A percentile compares a stretch with the other conserved stretches of the same genome.
phyloP scores from a whole-genome alignment of 2,888 invertebrate species.

The Endomychus coccineus region DNA sequence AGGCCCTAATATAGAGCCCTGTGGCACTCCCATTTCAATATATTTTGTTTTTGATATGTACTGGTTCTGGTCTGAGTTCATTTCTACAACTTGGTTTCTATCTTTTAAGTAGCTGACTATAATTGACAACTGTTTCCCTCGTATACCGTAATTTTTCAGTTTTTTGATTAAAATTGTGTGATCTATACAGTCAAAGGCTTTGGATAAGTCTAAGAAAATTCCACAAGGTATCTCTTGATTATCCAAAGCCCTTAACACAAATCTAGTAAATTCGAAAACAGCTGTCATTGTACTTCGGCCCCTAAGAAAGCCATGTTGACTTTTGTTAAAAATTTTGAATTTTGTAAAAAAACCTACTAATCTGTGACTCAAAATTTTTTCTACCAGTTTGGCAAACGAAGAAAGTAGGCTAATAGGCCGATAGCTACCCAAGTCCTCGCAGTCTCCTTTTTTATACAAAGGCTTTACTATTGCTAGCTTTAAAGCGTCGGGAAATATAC shows the following conservation, averaged over 20 bases:
- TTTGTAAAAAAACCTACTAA: conserved; percentile 1
- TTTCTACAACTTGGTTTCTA: conserved; percentile 1
- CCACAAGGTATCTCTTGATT: too few relatives aligned
- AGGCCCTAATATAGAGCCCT: conserved; percentile 4
- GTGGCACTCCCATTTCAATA: conserved; percentile 1
- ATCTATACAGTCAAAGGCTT: conserved; percentile 3
- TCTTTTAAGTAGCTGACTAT: not conserved
- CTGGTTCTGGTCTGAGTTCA: not conserved
- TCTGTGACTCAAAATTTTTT: not conserved
- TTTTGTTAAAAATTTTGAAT: not conserved
- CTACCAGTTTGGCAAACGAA: conserved; percentile 12
- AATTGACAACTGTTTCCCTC: not conserved
- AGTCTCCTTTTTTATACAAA: conserved; percentile 15
- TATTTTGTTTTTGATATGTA: too few relatives aligned
- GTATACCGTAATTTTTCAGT: not conserved
- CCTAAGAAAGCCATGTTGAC: conserved; percentile 1
- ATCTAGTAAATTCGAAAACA: not conserved
- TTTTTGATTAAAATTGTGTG: not conserved
- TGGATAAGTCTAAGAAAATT: not conserved
- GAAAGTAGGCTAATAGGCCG: conserved; percentile 15
- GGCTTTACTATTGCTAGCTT: conserved; percentile 16
- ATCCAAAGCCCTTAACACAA: too few relatives aligned
- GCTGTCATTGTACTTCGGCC: not conserved
- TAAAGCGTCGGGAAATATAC: conserved; percentile 13
- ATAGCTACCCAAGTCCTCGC: conserved; percentile 10